Evolutionary conservation across 2,113 vertebrate genomes (phyloP).

Genomic region (Cynopterus brachyotis): DNA sequence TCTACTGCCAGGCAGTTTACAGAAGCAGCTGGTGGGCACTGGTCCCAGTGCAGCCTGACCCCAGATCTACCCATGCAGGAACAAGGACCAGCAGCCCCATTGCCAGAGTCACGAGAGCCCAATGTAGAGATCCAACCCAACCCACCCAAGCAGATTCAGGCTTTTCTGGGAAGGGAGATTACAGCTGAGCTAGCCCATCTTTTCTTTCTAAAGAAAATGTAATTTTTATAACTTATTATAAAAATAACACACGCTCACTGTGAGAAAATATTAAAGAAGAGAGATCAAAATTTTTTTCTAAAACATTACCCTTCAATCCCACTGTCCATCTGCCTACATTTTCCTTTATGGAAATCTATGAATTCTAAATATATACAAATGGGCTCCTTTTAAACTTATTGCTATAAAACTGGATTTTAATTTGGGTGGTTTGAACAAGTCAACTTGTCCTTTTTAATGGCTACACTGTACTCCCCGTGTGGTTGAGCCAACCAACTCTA

Average conservation of each 20-base stretch:
- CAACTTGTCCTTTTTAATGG: background rate
- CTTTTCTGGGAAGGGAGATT: background rate
- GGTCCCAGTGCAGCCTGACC: background rate
- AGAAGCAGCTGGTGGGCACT: background rate
- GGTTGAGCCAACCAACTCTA: background rate
- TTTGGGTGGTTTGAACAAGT: background rate
- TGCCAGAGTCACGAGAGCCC: too few species aligned
- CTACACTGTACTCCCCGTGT: background rate
- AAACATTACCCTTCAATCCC: background rate
- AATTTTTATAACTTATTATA: background rate
- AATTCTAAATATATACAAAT: background rate
- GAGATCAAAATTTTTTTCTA: background rate
- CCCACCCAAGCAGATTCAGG: background rate
- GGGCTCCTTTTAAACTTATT: background rate
- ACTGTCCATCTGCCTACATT: background rate
- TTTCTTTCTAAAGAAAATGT: background rate
- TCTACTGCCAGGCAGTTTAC: background rate
- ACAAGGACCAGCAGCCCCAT: too few species aligned
- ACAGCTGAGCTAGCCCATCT: background rate
- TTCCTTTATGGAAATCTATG: background rate
- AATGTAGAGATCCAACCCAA: background rate
- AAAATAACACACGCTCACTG: background rate
- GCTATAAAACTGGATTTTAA: background rate
- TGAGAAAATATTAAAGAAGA: background rate
- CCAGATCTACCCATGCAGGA: background rate